Percentiles rank a stretch among this genome's conserved stretches.
Evolutionary conservation across 2,888 invertebrate species (phyloP).

Genomic region (Magallana nippona): DNA sequence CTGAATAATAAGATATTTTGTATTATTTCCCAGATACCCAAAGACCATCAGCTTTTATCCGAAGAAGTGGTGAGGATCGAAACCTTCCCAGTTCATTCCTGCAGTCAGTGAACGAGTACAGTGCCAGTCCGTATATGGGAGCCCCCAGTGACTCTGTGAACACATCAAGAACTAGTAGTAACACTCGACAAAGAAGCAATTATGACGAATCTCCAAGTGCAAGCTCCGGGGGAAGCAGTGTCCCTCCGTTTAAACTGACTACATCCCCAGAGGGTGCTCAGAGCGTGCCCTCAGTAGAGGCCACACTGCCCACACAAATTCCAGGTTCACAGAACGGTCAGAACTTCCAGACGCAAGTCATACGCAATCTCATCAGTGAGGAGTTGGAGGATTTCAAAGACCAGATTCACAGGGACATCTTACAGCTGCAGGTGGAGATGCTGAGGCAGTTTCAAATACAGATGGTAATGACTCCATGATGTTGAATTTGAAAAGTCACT

Average conservation of each 20-base stretch:
- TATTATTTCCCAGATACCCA: background rate
- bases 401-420: slow-evolving; percentile 69
- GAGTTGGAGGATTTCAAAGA: slow-evolving; percentile 74
- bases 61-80: background rate
- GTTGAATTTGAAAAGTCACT: background rate
- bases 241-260: slow-evolving; percentile 36
- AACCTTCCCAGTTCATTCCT: background rate
- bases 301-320: slow-evolving; percentile 1
- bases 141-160: background rate
- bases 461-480: slow-evolving; percentile 62
- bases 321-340: slow-evolving; percentile 37
- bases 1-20: background rate
- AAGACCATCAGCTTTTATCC: slow-evolving; percentile 2
- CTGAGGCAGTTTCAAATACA: slow-evolving; percentile 73
- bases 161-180: background rate
- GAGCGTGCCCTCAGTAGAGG: slow-evolving; percentile 30
- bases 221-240: slow-evolving; percentile 47
- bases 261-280: slow-evolving; percentile 63
- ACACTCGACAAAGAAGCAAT: slow-evolving; percentile 35
- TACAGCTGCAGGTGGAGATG: slow-evolving; percentile 74
- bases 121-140: slow-evolving; percentile 1
- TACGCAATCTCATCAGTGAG: slow-evolving; percentile 70
- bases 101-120: background rate
- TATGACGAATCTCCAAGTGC: slow-evolving; percentile 60
- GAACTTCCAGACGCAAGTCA: slow-evolving; percentile 70